A percentile compares a stretch with the other conserved stretches of the same genome.
Evolutionary conservation across 2,797 vertebrate species (phyloP).

Genomic region (Morelia viridis): DNA sequence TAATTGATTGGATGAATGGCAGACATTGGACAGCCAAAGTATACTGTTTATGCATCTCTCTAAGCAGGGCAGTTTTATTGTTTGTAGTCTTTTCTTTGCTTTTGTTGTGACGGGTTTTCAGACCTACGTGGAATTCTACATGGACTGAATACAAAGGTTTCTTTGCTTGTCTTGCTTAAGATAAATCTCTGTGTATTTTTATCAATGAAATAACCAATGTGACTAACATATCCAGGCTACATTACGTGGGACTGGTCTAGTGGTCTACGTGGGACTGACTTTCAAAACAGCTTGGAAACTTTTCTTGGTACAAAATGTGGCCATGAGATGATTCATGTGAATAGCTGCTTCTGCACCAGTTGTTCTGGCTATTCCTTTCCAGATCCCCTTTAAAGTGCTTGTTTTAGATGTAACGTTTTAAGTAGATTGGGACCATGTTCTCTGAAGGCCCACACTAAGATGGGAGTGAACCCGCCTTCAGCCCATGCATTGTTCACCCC

Average conservation of each 20-base stretch:
- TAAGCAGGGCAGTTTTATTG: constrained; percentile 55
- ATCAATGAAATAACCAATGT: background rate
- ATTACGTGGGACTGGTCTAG: too few species aligned
- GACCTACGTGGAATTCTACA: constrained; percentile 36
- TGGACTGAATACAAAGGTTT: background rate
- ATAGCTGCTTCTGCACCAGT: background rate
- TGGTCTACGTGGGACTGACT: background rate
- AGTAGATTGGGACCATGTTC: background rate
- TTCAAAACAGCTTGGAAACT: background rate
- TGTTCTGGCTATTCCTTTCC: background rate
- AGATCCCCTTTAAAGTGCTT: background rate
- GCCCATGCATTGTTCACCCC: too few species aligned
- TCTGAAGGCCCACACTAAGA: background rate
- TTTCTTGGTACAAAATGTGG: background rate
- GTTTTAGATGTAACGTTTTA: background rate
- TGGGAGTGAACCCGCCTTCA: background rate
- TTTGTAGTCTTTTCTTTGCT: constrained; percentile 42
- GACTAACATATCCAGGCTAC: background rate
- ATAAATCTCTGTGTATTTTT: background rate
- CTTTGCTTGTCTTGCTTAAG: constrained; percentile 7
- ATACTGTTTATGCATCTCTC: constrained; percentile 68
- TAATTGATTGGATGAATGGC: constrained; percentile 86
- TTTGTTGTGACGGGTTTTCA: constrained; percentile 32
- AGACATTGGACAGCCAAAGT: constrained; percentile 78
- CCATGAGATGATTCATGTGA: background rate